phyloP scores from a whole-genome alignment of 2,888 invertebrate genomes.

The Dicyrtoma fusca region DNA sequence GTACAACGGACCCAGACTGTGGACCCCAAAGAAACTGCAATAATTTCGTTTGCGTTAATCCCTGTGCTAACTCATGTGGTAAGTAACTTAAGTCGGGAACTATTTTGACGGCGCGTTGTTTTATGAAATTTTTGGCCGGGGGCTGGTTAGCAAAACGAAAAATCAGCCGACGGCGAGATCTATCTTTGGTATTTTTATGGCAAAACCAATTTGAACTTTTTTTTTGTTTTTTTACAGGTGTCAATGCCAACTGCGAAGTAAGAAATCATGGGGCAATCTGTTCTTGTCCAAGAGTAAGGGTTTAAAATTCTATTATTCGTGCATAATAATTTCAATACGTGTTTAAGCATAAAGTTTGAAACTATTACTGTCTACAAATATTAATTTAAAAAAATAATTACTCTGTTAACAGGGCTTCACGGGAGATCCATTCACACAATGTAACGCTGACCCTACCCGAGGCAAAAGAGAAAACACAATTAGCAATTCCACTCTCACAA shows the following conservation, averaged over 20 bases:
- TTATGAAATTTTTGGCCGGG: too few species aligned
- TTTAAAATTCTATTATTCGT: too few species aligned
- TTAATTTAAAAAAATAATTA: slow-evolving; percentile 20
- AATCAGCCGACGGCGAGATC: too few species aligned
- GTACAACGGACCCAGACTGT: slow-evolving; percentile 76
- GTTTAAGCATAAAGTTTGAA: too few species aligned
- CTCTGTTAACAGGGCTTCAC: slow-evolving; percentile 51
- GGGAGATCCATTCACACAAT: slow-evolving; percentile 56
- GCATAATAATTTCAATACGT: too few species aligned
- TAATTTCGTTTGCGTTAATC: slow-evolving; percentile 67
- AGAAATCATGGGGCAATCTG: slow-evolving; percentile 65
- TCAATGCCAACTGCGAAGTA: slow-evolving; percentile 74
- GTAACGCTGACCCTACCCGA: slow-evolving; percentile 52
- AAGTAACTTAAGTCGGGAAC: not conserved
- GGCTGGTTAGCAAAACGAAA: too few species aligned
- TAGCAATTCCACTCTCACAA: not conserved
- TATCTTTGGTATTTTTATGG: too few species aligned
- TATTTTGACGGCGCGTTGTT: too few species aligned
- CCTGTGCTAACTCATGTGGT: slow-evolving; percentile 63
- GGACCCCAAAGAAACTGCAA: slow-evolving; percentile 75
- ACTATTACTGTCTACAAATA: not conserved
- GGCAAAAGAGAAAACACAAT: slow-evolving; percentile 43
- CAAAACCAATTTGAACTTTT: too few species aligned
- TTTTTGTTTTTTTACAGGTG: slow-evolving; percentile 59
- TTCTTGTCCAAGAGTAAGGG: slow-evolving; percentile 43